Evolutionary conservation across 2,113 vertebrate species (phyloP), one percentile per base, ranked within the genome.

Genomic region (Melanotaenia duboulayi): DNA sequence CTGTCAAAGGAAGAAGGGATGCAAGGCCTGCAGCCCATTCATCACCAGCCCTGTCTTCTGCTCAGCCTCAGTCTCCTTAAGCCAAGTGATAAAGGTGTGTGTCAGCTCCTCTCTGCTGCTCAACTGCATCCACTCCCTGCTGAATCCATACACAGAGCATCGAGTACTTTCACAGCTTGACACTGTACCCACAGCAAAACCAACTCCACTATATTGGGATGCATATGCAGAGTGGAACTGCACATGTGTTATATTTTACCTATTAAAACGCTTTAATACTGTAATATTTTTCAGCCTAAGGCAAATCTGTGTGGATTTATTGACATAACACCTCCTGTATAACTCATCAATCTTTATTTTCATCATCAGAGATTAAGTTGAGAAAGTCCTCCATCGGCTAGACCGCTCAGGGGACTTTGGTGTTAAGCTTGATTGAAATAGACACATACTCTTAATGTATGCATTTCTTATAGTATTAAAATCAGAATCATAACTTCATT

Each of bases 71-170:
- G 83, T 85, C 90, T 88, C 86, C 88, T 91, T 92, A 92, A 91
- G 87, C 91, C 81, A 77, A 82, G 86, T 93, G 92, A 93, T 93
- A 84, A 93, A 93, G 91, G 91, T 90, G 84, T 85, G 86, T 86
- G 90, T 91, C 92, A 92, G 88, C 88, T 85, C 77, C 83, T 84
- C 85, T 90, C 88, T 59, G 83, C 84, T 76, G 86, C 91, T 91
- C 87, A 89, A 85, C 88, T 89, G 86, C 82, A 87, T 89, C 90
- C 85, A 84, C 76, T 82, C 84, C 83, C 87, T 84, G 69, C 87
- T 81, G 81, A 89, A 89, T 91, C 81, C 85, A 71, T 50, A 90
- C 85, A 87, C 70, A 76, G 64, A 87, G 75, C 82, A 85, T 82
- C 65, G 22, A 75, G 65, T 69, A 64, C 55, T 59, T 75, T 49